These are phyloP conservation scores for Lacanobia wlatinum DNA, from an alignment of 2,888 invertebrate genomes.

Conservation along the genomic window DNA sequence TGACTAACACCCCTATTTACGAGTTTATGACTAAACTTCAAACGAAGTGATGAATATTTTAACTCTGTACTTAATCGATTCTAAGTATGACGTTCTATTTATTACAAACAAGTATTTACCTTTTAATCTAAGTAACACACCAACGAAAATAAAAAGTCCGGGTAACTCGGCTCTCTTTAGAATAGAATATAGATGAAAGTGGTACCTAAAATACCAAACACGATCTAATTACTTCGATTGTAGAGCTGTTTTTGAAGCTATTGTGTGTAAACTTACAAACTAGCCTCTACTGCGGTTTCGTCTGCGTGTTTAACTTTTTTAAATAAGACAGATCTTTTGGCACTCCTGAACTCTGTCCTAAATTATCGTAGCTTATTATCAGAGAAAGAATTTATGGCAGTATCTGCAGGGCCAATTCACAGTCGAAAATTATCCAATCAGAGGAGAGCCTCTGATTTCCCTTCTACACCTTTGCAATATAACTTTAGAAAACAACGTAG, in stretches of 20 bases:
- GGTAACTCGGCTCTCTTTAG: background rate
- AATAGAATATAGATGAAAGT: background rate
- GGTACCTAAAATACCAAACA: background rate
- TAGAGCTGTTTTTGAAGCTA: slow-evolving; percentile 2
- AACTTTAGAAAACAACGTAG: no score
- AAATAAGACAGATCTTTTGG: background rate
- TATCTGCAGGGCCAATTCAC: no score
- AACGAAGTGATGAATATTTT: background rate
- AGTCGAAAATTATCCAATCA: no score
- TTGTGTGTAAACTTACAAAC: slow-evolving; percentile 1
- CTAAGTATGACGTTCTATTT: background rate
- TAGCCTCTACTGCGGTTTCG: background rate
- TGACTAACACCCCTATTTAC: slow-evolving; percentile 6
- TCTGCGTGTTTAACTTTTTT: background rate
- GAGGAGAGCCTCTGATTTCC: no score
- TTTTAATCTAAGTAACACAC: slow-evolving; percentile 4
- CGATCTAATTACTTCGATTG: background rate
- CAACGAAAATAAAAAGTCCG: slow-evolving; percentile 1
- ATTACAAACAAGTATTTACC: background rate
- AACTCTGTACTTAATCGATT: background rate
- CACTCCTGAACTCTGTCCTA: background rate
- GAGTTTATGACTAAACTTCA: background rate
- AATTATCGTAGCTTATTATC: background rate
- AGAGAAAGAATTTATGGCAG: no score
- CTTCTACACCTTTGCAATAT: no score